Conservation (phyloP, 1,140 invertebrate genomes). For the Manduca sexta region DNA sequence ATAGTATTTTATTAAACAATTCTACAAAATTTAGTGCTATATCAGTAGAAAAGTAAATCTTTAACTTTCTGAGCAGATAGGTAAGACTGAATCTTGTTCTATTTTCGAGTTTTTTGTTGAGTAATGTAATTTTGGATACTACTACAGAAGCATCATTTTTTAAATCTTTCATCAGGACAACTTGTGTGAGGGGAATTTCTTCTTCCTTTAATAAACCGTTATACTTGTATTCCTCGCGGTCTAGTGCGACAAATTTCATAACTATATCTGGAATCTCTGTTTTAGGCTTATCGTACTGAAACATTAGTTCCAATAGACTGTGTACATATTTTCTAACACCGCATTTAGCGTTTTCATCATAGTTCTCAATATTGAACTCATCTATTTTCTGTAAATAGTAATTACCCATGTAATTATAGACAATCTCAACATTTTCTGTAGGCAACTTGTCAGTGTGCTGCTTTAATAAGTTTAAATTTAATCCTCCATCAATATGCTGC, state of each 20-base stretch:
- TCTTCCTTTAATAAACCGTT: conserved; percentile 11
- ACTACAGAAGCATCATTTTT: conserved; percentile 35
- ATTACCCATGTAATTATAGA: conserved; percentile 30
- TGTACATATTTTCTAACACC: conserved; percentile 12
- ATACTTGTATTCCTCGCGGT: conserved; percentile 20
- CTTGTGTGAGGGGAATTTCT: conserved; percentile 17
- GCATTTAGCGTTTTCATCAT: conserved; percentile 15
- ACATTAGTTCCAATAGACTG: conserved; percentile 9
- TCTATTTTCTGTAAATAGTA: conserved; percentile 26
- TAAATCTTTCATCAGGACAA: conserved; percentile 21
- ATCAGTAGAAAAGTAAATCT: conserved; percentile 47
- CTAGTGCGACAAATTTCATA: conserved; percentile 24
- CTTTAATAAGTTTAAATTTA: conserved; percentile 19
- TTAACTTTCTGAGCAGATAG: conserved; percentile 33
- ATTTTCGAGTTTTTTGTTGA: conserved; percentile 2
- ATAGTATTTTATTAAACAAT: conserved; percentile 21
- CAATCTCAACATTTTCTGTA: conserved; percentile 19
- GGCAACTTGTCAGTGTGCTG: conserved; percentile 18
- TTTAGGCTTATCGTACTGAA: conserved; percentile 12
- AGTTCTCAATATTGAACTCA: conserved; percentile 16
- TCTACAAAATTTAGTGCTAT: conserved; percentile 25
- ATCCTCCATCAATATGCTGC: conserved; percentile 12
- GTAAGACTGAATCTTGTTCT: conserved; percentile 9
- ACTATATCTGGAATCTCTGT: conserved; percentile 35
- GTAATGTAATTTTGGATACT: conserved; percentile 17